phyloP scores from a whole-genome alignment of 1,140 invertebrate species.

The Zaprionus kolodkinae region DNA sequence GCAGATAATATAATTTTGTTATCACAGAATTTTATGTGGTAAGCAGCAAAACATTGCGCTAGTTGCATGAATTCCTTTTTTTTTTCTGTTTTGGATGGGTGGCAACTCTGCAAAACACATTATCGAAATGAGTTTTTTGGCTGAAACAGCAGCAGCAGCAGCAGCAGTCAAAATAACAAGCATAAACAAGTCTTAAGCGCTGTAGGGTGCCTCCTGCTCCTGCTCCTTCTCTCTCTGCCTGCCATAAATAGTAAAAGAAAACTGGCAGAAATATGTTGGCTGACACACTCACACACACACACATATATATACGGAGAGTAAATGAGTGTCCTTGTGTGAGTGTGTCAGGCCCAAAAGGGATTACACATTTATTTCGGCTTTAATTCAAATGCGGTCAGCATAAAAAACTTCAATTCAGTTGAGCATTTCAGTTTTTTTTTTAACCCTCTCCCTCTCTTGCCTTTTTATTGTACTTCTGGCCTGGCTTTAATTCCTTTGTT shows the following conservation, averaged over 20 bases:
- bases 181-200: slow-evolving; percentile 49
- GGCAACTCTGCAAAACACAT: slow-evolving; percentile 41
- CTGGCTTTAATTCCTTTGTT: slow-evolving; percentile 24
- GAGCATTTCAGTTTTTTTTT: slow-evolving; percentile 7
- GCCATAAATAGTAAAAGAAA: slow-evolving; percentile 38
- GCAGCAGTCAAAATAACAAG: slow-evolving; percentile 44
- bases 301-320: neutral
- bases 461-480: neutral
- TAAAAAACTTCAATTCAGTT: slow-evolving; percentile 27
- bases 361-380: slow-evolving; percentile 40
- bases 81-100: neutral
- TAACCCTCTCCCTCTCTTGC: neutral
- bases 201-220: neutral
- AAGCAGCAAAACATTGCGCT: slow-evolving; percentile 10
- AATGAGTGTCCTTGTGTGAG: neutral
- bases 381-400: slow-evolving; percentile 35
- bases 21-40: slow-evolving; percentile 41
- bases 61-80: slow-evolving; percentile 14
- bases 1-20: slow-evolving; percentile 43
- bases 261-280: slow-evolving; percentile 44
- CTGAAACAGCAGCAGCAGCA: slow-evolving; percentile 40
- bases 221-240: neutral
- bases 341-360: slow-evolving; percentile 17
- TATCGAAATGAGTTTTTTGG: slow-evolving; percentile 55
- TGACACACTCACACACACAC: slow-evolving; percentile 32